phyloP scores from a whole-genome alignment of 2,888 invertebrate genomes.

The Ectemnius cavifrons region DNA sequence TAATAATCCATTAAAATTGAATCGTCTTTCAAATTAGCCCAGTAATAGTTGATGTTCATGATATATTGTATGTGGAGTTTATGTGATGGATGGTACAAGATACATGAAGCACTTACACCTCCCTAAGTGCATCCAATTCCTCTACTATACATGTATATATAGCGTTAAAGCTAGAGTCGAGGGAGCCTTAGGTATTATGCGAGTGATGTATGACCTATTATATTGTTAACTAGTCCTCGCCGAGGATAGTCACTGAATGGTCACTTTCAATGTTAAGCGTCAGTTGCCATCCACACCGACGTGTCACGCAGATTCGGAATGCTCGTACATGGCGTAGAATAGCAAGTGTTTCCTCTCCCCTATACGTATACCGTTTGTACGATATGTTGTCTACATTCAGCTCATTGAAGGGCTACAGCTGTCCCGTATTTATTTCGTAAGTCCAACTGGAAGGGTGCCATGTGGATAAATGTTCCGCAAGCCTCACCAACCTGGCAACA shows the following conservation, averaged over 20 bases:
- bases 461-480: neutral
- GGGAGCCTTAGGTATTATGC: neutral
- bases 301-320: constrained; percentile 40
- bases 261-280: constrained; percentile 26
- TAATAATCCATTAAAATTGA: neutral
- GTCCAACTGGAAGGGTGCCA: neutral
- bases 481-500: neutral
- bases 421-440: neutral
- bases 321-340: constrained; percentile 23
- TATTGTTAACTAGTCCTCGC: neutral
- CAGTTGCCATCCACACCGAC: constrained; percentile 42
- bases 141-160: neutral
- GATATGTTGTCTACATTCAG: neutral
- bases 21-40: too few relatives aligned
- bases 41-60: neutral
- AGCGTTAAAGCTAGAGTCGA: neutral
- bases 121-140: neutral
- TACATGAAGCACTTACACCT: neutral
- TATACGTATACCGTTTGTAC: constrained; percentile 19
- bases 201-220: neutral
- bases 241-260: constrained; percentile 22
- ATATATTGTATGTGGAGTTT: neutral
- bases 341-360: constrained; percentile 24
- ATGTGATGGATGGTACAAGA: neutral
- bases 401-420: neutral